Evolutionary conservation across 2,888 invertebrate species (phyloP), one percentile per base, ranked within the genome.

Genomic region (Troides oblongomaculatus): DNA sequence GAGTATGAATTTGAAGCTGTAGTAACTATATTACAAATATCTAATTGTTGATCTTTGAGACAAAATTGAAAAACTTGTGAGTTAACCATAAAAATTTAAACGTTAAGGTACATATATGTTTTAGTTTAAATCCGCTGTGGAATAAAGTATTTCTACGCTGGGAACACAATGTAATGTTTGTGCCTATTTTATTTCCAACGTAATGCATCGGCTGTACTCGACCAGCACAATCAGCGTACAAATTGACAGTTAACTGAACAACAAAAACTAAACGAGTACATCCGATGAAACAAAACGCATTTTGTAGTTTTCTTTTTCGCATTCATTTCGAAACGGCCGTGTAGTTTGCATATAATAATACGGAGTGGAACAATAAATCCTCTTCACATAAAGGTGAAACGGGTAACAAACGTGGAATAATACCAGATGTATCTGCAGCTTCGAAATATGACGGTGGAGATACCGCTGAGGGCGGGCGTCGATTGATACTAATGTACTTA

Each of bases 401-500:
- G 39, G 66, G 12, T 18, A 64, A 62, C 66, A 36, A 66, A 61
- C 69, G 72, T 58, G 65, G 72, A 43, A 62, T 62, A 65, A 57
- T 62, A 72, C 70, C 3, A 30, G 30, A 30, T 30, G 30, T 30
- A 30, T 30, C 65, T 61, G 68, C 65, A 71, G 70, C 71, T 74
- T 77, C 75, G 70, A 75, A 78, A 76, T 78, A 78, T 78, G 77
- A 76, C 76, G 71, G 70, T 64, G 30, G 58, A 76, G 79, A 82
- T 82, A 80, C 75, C 74, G 59, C 58, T 23, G 57, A 68, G 50
- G 69, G 74, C 78, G 74, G 73, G 63, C 72, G 75, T 73, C 74
- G 76, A 76, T 77, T 75, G 76, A 78, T 78, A 81, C 74, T 75
- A 75, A 72, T 77, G 79, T 81, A 78, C 81, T 84, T 82, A 83